Evolutionary conservation across 2,113 vertebrate genomes (phyloP).

Genomic region (Tinamus guttatus): DNA sequence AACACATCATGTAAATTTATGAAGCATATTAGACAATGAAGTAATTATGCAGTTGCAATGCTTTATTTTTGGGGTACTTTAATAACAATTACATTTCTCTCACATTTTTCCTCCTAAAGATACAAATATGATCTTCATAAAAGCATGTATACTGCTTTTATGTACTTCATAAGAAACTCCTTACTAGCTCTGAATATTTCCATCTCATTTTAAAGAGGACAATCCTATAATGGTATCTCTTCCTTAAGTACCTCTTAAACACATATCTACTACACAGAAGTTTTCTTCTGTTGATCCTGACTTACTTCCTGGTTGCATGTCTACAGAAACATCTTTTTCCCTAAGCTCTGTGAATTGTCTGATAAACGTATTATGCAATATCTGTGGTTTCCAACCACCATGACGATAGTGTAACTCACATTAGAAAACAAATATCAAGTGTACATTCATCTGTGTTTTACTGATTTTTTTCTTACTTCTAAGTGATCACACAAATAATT

Average conservation of each 20-base stretch:
- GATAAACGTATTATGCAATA: background rate
- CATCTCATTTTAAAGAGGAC: background rate
- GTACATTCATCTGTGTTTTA: background rate
- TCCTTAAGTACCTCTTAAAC: background rate
- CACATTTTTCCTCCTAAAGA: background rate
- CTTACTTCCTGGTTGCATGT: background rate
- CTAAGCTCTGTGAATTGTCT: background rate
- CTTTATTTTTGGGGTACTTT: background rate
- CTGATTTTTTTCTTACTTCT: background rate
- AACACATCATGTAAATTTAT: background rate
- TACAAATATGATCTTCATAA: background rate
- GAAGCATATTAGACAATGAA: background rate
- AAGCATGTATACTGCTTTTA: background rate
- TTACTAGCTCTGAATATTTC: background rate
- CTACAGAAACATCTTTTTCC: fast-evolving
- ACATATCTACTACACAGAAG: background rate
- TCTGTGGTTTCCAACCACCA: background rate
- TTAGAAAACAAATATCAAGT: background rate
- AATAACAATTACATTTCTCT: background rate
- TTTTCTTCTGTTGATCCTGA: background rate
- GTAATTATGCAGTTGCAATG: background rate
- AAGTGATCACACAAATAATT: background rate
- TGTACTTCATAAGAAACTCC: background rate
- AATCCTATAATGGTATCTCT: background rate
- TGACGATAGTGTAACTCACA: fast-evolving